Conservation (phyloP, 2,113 vertebrate species). For the Charadrius vociferus region DNA sequence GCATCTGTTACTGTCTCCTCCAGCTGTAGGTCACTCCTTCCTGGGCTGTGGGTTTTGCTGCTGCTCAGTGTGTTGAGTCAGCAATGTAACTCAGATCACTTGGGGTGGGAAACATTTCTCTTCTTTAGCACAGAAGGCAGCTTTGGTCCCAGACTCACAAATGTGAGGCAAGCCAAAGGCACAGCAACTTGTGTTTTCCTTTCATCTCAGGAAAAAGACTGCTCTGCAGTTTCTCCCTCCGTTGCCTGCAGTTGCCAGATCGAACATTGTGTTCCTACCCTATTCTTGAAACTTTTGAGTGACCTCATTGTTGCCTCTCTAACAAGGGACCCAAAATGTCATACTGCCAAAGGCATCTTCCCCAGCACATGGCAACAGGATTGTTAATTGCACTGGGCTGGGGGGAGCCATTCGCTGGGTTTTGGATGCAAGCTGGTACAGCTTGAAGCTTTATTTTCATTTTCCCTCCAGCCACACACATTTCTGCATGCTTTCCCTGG, state of each 20-base stretch:
- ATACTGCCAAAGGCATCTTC: constrained; percentile 29
- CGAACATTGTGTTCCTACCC: background rate
- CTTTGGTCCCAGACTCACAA: background rate
- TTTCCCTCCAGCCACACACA: background rate
- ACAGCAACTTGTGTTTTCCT: background rate
- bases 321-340: background rate
- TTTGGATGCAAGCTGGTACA: background rate
- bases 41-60: background rate
- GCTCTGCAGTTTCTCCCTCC: background rate
- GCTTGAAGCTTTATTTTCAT: constrained; percentile 1
- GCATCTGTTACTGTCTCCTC: background rate
- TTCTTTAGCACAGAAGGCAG: background rate
- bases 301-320: constrained; percentile 1
- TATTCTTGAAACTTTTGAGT: background rate
- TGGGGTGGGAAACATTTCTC: background rate
- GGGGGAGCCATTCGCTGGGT: background rate
- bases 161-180: background rate
- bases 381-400: background rate
- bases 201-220: constrained; percentile 7
- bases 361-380: background rate
- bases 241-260: background rate
- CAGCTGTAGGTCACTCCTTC: background rate
- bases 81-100: background rate
- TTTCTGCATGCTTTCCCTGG: background rate
- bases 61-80: background rate